These are phyloP conservation scores for Drosophila cyrtoloma DNA, from an alignment of 2,888 invertebrate species.

Conservation along the genomic window DNA sequence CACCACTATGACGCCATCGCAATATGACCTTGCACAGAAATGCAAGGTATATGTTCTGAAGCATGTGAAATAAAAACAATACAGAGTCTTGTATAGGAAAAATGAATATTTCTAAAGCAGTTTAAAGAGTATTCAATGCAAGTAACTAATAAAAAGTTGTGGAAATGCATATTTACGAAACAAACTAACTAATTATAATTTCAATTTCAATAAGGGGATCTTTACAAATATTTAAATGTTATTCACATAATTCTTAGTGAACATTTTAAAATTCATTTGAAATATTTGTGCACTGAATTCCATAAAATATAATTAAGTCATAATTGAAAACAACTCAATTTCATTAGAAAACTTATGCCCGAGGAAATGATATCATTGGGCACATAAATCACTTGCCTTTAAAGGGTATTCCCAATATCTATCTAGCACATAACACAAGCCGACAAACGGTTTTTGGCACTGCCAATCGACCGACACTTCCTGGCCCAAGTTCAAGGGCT, in stretches of 20 bases:
- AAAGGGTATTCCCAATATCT: slow-evolving; percentile 2
- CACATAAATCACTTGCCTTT: slow-evolving; percentile 3
- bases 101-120: neutral
- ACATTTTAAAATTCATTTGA: neutral
- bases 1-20: neutral
- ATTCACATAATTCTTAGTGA: neutral
- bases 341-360: neutral
- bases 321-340: slow-evolving; percentile 11
- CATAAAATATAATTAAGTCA: slow-evolving; percentile 21
- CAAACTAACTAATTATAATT: neutral
- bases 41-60: neutral
- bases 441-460: slow-evolving; percentile 12
- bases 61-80: neutral
- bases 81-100: neutral
- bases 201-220: neutral
- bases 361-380: slow-evolving; percentile 24
- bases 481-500: slow-evolving; percentile 75
- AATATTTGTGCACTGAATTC: neutral
- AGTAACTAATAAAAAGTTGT: neutral
- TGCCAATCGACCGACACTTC: slow-evolving; percentile 67
- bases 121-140: neutral
- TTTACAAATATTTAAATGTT: neutral
- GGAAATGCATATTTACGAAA: neutral
- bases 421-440: neutral
- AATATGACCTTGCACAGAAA: neutral